A percentile compares a stretch with the other conserved stretches of the same genome.
phyloP scores from a whole-genome alignment of 2,888 invertebrate species.

The Tanaodytes sp. region DNA sequence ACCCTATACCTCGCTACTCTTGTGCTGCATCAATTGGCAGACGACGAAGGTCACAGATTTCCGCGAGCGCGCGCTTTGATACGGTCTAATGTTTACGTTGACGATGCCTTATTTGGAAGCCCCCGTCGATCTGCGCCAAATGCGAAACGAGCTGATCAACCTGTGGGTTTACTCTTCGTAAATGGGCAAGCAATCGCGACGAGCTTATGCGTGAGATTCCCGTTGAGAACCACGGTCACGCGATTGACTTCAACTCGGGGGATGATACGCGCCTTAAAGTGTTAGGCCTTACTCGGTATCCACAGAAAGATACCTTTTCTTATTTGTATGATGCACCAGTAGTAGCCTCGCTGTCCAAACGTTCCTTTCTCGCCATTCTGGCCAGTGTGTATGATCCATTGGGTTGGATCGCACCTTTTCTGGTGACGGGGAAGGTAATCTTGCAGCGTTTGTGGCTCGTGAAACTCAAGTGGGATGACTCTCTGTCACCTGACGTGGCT shows the following conservation, averaged over 20 bases:
- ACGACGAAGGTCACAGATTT: no score
- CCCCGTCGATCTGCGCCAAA: no score
- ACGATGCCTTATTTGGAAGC: no score
- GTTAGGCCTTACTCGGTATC: background rate
- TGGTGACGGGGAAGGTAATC: slow-evolving; percentile 4
- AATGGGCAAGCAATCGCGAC: no score
- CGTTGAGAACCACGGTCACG: background rate
- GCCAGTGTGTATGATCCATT: slow-evolving; percentile 11
- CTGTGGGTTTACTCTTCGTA: no score
- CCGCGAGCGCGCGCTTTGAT: no score
- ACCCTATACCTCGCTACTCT: no score
- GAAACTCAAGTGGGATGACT: slow-evolving; percentile 17
- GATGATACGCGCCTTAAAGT: background rate
- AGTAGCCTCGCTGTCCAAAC: background rate
- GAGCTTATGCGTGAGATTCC: slow-evolving; percentile 1
- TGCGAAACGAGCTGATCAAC: no score
- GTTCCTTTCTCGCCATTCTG: slow-evolving; percentile 1
- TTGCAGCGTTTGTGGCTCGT: slow-evolving; percentile 12
- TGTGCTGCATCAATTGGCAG: no score
- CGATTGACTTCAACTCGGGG: background rate
- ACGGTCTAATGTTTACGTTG: no score
- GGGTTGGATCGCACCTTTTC: slow-evolving; percentile 9
- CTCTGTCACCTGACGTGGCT: background rate
- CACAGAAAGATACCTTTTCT: background rate
- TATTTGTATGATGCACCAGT: background rate